Evolutionary conservation across 2,888 invertebrate species (phyloP), one percentile per base, ranked within the genome.

Genomic region (Pterostichus madidus): DNA sequence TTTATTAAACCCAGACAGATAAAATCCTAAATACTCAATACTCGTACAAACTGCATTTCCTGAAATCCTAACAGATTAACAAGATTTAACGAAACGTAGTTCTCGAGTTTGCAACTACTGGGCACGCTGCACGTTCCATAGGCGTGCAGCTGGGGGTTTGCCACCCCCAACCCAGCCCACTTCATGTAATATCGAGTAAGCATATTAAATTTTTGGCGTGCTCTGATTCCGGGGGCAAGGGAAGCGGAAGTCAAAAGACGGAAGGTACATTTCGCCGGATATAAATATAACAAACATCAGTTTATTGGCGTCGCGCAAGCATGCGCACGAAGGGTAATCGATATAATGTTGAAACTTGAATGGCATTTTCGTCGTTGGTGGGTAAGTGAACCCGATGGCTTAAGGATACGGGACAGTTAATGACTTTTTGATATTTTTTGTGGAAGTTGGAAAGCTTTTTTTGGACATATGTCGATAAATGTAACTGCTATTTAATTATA

Each of bases 271-370:
- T 75, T 75, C 35, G 52, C 35, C 53, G 71, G 71, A 56, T 80
- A 80, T 71, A 80, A 80, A 80, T 80, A 80, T 80, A 80, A 71
- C 80, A 80, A 80, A 80, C 80, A 80, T 80, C 80, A 73, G 71
- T 80, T 80, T 80, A 80, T 80, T 80, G 80, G 80, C 71, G 49
- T 39, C 52, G 71, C 13, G 53, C 6, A n/a, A 13, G 71, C 80
- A 71, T 73, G 80, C 80, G 80, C 80, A 56, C 7, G 17, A 53
- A n/a, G 39, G 10, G 35, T 11, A 71, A 80, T 80, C 80, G 80
- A 80, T 80, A 80, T 80, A 32, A 53, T 80, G 80, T 53, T 71
- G 79, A 79, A 79, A 59, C 79, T 64, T 80, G 80, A 80, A 80
- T 80, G 80, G 53, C 71, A 80, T 52, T 75, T 75, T 75, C 52